Conservation (phyloP, 2,797 vertebrate species). For the Eurystomus glaucurus region DNA sequence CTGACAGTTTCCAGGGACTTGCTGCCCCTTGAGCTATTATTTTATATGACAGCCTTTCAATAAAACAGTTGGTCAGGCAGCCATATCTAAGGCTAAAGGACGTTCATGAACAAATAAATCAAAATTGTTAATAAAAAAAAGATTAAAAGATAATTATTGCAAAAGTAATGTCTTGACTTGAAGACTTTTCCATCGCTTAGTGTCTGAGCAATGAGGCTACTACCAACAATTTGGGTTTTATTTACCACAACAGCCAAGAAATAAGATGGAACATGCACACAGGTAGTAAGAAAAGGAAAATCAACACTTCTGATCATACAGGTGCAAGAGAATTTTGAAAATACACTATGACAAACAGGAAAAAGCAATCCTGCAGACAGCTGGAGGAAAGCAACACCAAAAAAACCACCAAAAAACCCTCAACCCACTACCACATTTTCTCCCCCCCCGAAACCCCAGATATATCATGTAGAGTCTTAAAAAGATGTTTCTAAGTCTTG, state of each 20-base stretch:
- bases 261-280: not conserved
- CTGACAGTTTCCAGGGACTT: not conserved
- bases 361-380: not conserved
- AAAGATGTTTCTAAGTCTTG: not conserved
- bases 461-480: not conserved
- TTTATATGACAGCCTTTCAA: not conserved
- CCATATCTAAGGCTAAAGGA: not conserved
- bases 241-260: not conserved
- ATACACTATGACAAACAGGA: not conserved
- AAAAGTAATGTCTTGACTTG: not conserved
- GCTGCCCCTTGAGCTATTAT: not conserved
- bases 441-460: accelerated
- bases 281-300: not conserved
- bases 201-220: not conserved
- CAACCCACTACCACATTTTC: not conserved
- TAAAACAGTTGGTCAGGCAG: not conserved
- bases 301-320: not conserved
- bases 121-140: not conserved
- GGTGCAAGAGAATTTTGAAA: not conserved
- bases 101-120: not conserved
- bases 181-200: not conserved
- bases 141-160: not conserved
- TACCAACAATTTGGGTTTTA: not conserved
- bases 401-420: not conserved
- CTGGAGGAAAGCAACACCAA: not conserved